Conservation (phyloP, 2,797 vertebrate species). For the Hafferia zeledoni region DNA sequence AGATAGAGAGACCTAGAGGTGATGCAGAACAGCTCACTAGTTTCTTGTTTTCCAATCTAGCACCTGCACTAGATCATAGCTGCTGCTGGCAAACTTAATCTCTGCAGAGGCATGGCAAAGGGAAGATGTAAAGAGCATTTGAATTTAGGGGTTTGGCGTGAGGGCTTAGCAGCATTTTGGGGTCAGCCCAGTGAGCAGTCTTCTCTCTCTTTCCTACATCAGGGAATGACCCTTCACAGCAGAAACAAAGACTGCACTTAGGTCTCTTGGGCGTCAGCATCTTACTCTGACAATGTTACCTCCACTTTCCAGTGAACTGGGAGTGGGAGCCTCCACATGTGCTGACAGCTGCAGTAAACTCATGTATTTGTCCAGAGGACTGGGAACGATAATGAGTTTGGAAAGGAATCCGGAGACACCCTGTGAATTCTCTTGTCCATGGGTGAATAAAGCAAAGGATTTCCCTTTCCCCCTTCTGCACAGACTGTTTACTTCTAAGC, state of each 20-base stretch:
- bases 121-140: neutral
- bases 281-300: neutral
- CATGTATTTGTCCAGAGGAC: neutral
- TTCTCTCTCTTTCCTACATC: neutral
- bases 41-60: neutral
- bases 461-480: neutral
- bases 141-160: neutral
- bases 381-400: neutral
- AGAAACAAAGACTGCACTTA: neutral
- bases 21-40: neutral
- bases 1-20: neutral
- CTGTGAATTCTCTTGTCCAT: neutral
- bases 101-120: neutral
- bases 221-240: neutral
- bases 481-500: neutral
- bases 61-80: accelerated
- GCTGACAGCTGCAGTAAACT: neutral
- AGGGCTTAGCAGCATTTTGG: neutral
- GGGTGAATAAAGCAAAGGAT: neutral
- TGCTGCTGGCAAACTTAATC: accelerated
- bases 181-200: neutral
- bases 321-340: neutral
- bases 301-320: neutral
- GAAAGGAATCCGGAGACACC: neutral
- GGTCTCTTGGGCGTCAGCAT: neutral